These are phyloP conservation scores for Sycophila texana DNA, from an alignment of 2,888 invertebrate species.

Conservation along the genomic window DNA sequence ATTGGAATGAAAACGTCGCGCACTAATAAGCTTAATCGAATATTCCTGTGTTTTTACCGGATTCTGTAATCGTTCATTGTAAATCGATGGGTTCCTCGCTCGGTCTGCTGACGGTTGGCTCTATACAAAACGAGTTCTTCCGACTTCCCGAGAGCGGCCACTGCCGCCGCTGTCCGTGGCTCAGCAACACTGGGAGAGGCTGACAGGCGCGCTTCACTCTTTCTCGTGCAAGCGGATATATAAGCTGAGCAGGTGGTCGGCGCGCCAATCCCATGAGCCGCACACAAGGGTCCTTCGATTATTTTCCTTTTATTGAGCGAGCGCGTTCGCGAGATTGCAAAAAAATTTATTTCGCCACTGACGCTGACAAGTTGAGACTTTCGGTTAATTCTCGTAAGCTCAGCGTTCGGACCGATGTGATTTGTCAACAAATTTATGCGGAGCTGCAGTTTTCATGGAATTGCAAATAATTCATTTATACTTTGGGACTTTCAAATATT, in stretches of 20 bases:
- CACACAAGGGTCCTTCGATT: background rate
- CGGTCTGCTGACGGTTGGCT: slow-evolving; percentile 4
- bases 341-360: background rate
- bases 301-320: background rate
- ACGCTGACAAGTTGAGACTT: background rate
- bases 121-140: slow-evolving; percentile 45
- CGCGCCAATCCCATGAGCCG: background rate
- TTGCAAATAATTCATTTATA: too few species aligned
- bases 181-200: slow-evolving; percentile 2
- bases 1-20: background rate
- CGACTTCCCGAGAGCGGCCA: too few species aligned
- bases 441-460: too few species aligned
- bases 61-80: slow-evolving; percentile 62
- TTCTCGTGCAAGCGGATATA: slow-evolving; percentile 3
- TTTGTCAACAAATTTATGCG: too few species aligned
- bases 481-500: background rate
- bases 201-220: slow-evolving; percentile 47
- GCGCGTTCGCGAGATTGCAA: background rate
- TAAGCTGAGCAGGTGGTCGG: slow-evolving; percentile 47
- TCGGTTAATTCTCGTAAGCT: background rate
- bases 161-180: slow-evolving; percentile 7
- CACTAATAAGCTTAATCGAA: slow-evolving; percentile 31
- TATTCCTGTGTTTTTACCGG: slow-evolving; percentile 35
- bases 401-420: too few species aligned
- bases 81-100: slow-evolving; percentile 60